Percentiles rank a stretch among this genome's conserved stretches.
These are phyloP conservation scores for Holacanthus passer DNA, from an alignment of 2,113 vertebrate genomes.

Conservation along the genomic window DNA sequence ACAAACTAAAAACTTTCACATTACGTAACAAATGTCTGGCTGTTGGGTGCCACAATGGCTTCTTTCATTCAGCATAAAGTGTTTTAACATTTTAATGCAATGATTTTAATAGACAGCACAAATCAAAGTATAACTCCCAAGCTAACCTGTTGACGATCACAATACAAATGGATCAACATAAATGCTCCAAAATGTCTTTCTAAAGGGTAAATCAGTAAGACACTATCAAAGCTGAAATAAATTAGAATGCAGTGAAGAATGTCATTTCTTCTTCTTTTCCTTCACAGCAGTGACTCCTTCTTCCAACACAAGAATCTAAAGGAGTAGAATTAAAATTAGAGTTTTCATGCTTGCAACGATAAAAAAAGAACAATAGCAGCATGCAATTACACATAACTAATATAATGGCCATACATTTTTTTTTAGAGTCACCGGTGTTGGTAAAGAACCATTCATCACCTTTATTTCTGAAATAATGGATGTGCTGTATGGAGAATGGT, in stretches of 20 bases:
- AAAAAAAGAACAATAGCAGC: neutral
- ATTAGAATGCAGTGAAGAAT: neutral
- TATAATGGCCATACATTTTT: too few species aligned
- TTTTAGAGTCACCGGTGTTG: neutral
- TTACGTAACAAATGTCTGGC: slow-evolving; percentile 6
- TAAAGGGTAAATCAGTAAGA: neutral
- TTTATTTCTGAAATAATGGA: neutral
- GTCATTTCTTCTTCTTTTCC: neutral
- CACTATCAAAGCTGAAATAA: neutral
- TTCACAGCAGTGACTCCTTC: neutral
- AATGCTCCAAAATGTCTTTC: neutral
- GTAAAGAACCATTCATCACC: neutral
- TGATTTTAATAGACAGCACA: neutral
- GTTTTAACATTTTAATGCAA: slow-evolving; percentile 1
- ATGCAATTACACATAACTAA: neutral
- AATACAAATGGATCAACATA: neutral
- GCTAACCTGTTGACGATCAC: neutral
- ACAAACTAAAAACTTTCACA: neutral
- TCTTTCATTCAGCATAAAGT: neutral
- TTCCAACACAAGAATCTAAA: too few species aligned
- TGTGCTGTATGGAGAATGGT: neutral
- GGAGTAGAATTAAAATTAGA: too few species aligned
- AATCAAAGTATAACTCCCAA: neutral
- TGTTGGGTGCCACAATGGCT: neutral
- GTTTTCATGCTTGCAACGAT: neutral